phyloP scores from a whole-genome alignment of 2,797 vertebrate species.

The Thamnophis elegans region DNA sequence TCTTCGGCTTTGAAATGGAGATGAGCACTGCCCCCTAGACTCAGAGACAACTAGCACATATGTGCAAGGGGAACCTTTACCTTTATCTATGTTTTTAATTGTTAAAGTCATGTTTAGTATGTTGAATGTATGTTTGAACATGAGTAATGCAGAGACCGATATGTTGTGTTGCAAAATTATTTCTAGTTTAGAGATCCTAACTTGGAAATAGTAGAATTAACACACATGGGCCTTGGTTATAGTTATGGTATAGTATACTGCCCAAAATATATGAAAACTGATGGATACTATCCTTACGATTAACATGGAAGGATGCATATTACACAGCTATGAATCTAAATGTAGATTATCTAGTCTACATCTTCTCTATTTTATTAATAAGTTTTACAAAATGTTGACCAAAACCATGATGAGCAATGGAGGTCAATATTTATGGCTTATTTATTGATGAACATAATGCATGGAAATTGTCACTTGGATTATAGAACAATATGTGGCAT shows the following conservation, averaged over 20 bases:
- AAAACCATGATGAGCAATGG: not conserved
- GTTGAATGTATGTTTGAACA: not conserved
- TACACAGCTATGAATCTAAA: not conserved
- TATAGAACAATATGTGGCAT: not conserved
- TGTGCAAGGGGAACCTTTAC: too few species aligned
- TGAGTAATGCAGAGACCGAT: not conserved
- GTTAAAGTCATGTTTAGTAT: not conserved
- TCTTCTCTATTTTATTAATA: not conserved
- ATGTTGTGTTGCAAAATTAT: not conserved
- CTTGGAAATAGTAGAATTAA: not conserved
- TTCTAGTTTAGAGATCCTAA: not conserved
- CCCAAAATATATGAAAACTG: not conserved
- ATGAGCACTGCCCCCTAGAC: too few species aligned
- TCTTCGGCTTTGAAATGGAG: too few species aligned
- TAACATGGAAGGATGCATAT: not conserved
- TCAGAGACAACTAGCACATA: too few species aligned
- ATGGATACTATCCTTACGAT: not conserved
- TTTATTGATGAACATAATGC: not conserved
- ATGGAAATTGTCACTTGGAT: not conserved
- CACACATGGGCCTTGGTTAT: not conserved
- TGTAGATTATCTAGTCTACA: not conserved
- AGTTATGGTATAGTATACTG: not conserved
- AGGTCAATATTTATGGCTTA: not conserved
- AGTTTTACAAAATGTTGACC: not conserved
- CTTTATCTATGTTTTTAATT: not conserved